These are phyloP conservation scores for Bergia sp. DNA, from an alignment of 92 coral and sea anemone species.

Conservation along the genomic window DNA sequence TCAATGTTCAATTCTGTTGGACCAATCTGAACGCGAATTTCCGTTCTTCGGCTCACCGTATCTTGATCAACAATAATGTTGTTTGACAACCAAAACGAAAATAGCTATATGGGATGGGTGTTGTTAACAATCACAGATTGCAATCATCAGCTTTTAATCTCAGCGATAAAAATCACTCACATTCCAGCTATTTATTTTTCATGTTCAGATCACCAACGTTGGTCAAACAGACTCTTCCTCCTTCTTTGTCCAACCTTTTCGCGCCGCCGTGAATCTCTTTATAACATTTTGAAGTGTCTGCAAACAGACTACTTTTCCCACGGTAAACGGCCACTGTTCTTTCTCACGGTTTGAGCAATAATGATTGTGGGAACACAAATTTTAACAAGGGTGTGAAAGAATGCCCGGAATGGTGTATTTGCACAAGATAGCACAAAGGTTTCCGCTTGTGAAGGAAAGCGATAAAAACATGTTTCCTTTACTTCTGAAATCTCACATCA, in stretches of 20 bases:
- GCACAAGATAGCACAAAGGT: conserved; percentile 6
- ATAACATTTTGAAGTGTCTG: conserved; percentile 25
- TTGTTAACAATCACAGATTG: conserved; percentile 13
- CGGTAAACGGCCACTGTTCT: conserved; percentile 23
- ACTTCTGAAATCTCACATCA: not conserved
- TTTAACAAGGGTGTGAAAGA: conserved; percentile 38
- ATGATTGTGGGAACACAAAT: conserved; percentile 31
- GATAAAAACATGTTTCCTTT: conserved; percentile 11
- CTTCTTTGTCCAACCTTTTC: not conserved
- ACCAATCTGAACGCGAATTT: not conserved
- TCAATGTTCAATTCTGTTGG: not conserved
- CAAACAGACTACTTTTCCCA: conserved; percentile 37
- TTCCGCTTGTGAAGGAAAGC: not conserved
- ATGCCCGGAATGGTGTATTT: not conserved
- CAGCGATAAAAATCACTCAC: conserved; percentile 11
- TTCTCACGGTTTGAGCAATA: conserved; percentile 39
- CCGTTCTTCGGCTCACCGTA: not conserved
- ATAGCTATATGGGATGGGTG: conserved; percentile 20
- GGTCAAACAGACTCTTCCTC: not conserved
- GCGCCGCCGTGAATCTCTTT: conserved; percentile 2
- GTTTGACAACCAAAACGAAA: not conserved
- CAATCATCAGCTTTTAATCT: conserved; percentile 29
- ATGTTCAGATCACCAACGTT: conserved; percentile 27
- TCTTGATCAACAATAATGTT: not conserved
- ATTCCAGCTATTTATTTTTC: not conserved